Conservation (phyloP, 2,888 invertebrate genomes). For the Torymus auratus region DNA sequence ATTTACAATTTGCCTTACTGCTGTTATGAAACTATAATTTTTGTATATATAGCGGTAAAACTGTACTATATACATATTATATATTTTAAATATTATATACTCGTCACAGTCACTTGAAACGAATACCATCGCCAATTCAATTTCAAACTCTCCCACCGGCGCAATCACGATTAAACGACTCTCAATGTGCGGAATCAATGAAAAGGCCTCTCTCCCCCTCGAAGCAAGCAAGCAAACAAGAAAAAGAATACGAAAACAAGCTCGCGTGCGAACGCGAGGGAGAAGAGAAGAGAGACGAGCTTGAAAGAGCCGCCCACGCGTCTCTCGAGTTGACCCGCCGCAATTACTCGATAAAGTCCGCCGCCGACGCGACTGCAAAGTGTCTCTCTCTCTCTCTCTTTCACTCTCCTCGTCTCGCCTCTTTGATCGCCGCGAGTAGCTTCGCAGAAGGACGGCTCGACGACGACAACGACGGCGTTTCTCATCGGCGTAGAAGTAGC, state of each 20-base stretch:
- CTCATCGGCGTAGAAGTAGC: constrained; percentile 5
- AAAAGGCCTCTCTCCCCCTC: neutral
- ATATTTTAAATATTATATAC: too few relatives aligned
- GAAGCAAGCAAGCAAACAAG: constrained; percentile 48
- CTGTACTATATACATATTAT: too few relatives aligned
- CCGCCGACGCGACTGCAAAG: constrained; percentile 57
- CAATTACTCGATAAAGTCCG: constrained; percentile 72
- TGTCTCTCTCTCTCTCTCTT: constrained; percentile 34
- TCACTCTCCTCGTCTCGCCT: constrained; percentile 17
- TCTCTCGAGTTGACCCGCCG: constrained; percentile 73
- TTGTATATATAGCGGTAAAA: too few relatives aligned
- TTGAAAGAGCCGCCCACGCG: constrained; percentile 62
- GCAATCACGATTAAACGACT: neutral
- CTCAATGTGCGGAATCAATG: neutral
- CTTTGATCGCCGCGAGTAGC: constrained; percentile 47
- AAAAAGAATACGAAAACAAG: constrained; percentile 68
- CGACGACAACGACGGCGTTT: neutral
- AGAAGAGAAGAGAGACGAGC: constrained; percentile 26
- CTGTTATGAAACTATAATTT: too few relatives aligned
- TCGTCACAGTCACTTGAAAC: too few relatives aligned
- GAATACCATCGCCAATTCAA: too few relatives aligned
- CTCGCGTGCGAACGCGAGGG: constrained; percentile 59
- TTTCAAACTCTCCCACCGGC: too few relatives aligned
- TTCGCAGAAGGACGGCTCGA: constrained; percentile 50
- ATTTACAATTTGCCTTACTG: too few relatives aligned